These are phyloP conservation scores for Chaetodon trifasciatus DNA, from an alignment of 2,797 vertebrate species.

Conservation along the genomic window DNA sequence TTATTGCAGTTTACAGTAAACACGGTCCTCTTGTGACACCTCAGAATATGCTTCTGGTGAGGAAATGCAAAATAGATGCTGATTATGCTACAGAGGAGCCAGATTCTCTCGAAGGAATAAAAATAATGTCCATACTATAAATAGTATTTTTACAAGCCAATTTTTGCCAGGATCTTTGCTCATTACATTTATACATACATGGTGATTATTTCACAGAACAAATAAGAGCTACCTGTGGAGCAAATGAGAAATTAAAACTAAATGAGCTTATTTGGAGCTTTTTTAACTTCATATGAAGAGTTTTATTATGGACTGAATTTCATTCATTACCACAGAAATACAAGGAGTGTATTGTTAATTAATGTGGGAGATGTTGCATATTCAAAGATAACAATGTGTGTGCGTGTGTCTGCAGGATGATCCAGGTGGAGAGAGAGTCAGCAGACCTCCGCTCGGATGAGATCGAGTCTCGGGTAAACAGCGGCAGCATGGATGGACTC, in stretches of 20 bases:
- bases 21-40: slow-evolving; percentile 25
- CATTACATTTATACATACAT: no score
- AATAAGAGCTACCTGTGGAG: not conserved
- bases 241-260: not conserved
- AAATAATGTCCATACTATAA: not conserved
- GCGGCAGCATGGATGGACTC: slow-evolving; percentile 96
- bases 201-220: not conserved
- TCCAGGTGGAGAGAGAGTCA: slow-evolving; percentile 97
- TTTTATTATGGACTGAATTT: not conserved
- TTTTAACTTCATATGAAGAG: not conserved
- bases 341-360: not conserved
- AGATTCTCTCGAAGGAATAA: slow-evolving; percentile 13
- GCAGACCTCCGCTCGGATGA: slow-evolving; percentile 94
- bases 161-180: slow-evolving; percentile 1
- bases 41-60: slow-evolving; percentile 43
- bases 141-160: not conserved
- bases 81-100: slow-evolving; percentile 41
- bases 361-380: not conserved
- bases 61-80: slow-evolving; percentile 48
- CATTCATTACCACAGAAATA: not conserved
- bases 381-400: not conserved
- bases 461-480: slow-evolving; percentile 94
- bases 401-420: slow-evolving; percentile 87
- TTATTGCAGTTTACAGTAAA: slow-evolving; percentile 40
- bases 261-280: not conserved